Base-by-base conservation (phyloP, 2,888 invertebrate species). In the Phrixothrix hirtus region DNA sequence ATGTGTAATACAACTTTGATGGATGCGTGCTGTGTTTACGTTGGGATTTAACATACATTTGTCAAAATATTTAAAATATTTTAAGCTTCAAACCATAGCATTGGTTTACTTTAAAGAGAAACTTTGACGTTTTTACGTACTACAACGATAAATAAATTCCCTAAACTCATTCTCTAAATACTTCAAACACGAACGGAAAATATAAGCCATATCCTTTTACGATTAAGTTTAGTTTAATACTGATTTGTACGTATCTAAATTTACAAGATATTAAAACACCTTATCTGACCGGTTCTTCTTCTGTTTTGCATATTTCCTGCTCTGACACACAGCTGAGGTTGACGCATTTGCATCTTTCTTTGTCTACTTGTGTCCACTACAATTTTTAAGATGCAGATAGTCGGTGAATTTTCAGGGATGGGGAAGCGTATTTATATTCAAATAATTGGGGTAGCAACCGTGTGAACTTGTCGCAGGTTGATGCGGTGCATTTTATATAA, bases 401-500 rank as follows among this genome's bases (percentile, higher is more conserved):
- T 57, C 59, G 54, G 48, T 54, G 51, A 41, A 47, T 54, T 48
- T 51, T 38, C 53, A 57, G 62, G 58, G 65, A 68, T 59, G 63
- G 64, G 68, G 69, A 69, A 68, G 66, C 69, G 55, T 59, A 57
- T 63, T 59, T 61, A 58, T 61, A 61, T 55, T 61, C 57, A 60
- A 61, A 60, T 61, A 53, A 56, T 39, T 53, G 48, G 63, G 68
- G 69, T 65, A 66, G 64, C 50, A 52, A 58, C 61, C 72, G 72
- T 73, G 73, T 70, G 72, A 73, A 73, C 65, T 60, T 58, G 42
- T 34, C 50, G 63, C 75, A 75, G 75, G 75, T 75, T 73, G 71
- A 69, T 69, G 62, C 60, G 60, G 64, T 59, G 62, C 59, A 66
- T 69, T 70, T 72, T 72, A 70, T 71, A 73, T 72, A 71, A 61